A percentile compares a stretch with the other conserved stretches of the same genome.
phyloP scores from a whole-genome alignment of 2,113 vertebrate genomes.

The Callipepla californica region DNA sequence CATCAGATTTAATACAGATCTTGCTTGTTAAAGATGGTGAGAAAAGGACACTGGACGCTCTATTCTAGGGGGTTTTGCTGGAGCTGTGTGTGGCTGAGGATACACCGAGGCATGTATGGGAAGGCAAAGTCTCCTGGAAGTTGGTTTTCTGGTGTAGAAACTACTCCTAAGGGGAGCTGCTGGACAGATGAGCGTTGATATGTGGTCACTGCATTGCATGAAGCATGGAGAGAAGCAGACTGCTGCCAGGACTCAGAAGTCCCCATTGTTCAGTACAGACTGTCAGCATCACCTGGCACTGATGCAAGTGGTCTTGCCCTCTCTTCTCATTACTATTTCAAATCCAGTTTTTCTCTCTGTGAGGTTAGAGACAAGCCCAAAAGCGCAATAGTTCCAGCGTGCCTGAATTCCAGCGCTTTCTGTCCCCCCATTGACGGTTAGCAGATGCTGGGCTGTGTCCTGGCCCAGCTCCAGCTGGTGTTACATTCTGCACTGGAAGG shows the following conservation, averaged over 20 bases:
- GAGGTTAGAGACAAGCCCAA: not conserved
- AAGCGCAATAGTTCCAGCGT: not conserved
- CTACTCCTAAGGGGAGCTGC: not conserved
- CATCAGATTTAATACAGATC: not conserved
- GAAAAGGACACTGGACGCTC: not conserved
- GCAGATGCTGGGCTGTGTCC: not conserved
- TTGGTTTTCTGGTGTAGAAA: not conserved
- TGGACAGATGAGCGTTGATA: not conserved
- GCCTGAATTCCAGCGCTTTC: not conserved
- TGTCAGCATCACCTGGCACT: not conserved
- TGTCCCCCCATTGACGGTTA: not conserved
- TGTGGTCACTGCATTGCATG: not conserved
- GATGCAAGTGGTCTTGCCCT: not conserved
- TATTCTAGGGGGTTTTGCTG: not conserved
- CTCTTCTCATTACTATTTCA: rapidly evolving
- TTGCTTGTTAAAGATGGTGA: not conserved
- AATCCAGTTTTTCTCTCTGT: not conserved
- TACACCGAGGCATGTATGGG: not conserved
- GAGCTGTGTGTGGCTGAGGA: not conserved
- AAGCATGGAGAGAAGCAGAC: not conserved
- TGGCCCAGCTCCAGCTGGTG: not conserved
- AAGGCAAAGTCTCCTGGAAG: not conserved
- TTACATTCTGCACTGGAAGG: not conserved
- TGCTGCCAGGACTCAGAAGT: not conserved
- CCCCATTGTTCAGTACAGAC: not conserved